phyloP scores from a whole-genome alignment of 2,797 vertebrate genomes.

The Sparus aurata region DNA sequence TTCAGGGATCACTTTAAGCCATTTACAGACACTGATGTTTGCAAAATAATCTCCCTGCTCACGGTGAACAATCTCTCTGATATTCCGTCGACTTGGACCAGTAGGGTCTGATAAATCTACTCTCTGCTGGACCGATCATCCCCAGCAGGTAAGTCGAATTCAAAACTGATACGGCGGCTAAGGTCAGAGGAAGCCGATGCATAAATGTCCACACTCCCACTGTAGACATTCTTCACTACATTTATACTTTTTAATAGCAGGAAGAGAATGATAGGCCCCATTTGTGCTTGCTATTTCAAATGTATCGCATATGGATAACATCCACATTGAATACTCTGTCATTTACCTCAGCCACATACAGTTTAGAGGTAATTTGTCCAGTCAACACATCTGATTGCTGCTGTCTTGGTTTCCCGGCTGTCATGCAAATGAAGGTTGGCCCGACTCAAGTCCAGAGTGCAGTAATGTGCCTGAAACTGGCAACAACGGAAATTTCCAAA shows the following conservation, averaged over 20 bases:
- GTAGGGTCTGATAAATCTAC: not conserved
- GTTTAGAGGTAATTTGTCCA: too few species aligned
- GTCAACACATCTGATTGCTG: not conserved
- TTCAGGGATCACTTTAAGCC: slow-evolving; percentile 18
- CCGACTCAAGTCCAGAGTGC: not conserved
- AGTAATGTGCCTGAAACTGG: not conserved
- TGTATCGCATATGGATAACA: not conserved
- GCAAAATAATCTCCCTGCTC: not conserved
- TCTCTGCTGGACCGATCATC: not conserved
- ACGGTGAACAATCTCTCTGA: not conserved
- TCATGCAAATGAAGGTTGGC: not conserved
- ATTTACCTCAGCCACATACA: not conserved
- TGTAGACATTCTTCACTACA: not conserved
- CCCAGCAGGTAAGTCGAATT: too few species aligned
- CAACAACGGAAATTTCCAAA: not conserved
- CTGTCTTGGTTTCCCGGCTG: not conserved
- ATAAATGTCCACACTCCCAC: not conserved
- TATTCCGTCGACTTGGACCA: slow-evolving; percentile 5
- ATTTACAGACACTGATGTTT: slow-evolving; percentile 3
- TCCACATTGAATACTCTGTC: not conserved
- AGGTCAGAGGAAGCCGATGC: not conserved
- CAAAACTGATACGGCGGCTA: too few species aligned
- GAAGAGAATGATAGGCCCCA: not conserved
- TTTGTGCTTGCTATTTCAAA: not conserved
- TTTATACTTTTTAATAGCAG: slow-evolving; percentile 2